Conservation (phyloP, 2,113 vertebrate genomes). For the Lagopus muta region DNA sequence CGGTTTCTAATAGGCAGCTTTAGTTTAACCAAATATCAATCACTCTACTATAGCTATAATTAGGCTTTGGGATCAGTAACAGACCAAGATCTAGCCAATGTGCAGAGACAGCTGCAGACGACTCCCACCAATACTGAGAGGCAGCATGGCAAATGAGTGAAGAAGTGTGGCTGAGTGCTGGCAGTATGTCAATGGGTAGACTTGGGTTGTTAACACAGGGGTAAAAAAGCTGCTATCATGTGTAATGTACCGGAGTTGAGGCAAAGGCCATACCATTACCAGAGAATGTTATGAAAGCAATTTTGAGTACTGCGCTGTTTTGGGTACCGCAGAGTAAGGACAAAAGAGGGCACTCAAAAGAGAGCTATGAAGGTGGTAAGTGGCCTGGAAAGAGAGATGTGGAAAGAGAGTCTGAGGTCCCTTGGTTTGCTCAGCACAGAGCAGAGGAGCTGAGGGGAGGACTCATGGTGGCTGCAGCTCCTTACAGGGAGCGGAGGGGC, state of each 20-base stretch:
- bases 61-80: neutral
- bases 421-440: neutral
- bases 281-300: neutral
- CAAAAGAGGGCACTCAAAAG: neutral
- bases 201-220: neutral
- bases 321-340: neutral
- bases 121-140: rapidly evolving
- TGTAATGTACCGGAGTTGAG: neutral
- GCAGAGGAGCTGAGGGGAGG: neutral
- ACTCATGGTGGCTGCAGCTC: neutral
- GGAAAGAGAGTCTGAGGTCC: neutral
- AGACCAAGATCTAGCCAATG: neutral
- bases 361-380: neutral
- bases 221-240: neutral
- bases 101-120: neutral
- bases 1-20: neutral
- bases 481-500: neutral
- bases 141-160: neutral
- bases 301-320: neutral
- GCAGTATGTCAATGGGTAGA: rapidly evolving
- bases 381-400: neutral
- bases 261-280: rapidly evolving
- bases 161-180: neutral
- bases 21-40: neutral
- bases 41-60: neutral